Evolutionary conservation across 2,113 vertebrate species (phyloP).

Genomic region (Oenanthe oenanthe): DNA sequence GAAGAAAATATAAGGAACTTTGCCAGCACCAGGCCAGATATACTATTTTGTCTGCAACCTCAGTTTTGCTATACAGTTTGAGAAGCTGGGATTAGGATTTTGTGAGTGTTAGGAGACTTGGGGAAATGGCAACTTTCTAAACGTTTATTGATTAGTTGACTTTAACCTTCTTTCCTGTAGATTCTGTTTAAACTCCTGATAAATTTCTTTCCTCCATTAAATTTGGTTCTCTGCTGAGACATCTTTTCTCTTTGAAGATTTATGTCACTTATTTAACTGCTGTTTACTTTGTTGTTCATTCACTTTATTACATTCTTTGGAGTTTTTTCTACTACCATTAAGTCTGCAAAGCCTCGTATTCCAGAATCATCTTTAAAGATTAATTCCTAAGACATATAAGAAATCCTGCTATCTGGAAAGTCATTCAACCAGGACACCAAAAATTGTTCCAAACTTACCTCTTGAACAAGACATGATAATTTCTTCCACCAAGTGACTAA

Average conservation of each 20-base stretch:
- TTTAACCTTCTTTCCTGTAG: conserved; percentile 32
- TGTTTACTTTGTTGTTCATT: conserved; percentile 17
- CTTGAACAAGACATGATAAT: neutral
- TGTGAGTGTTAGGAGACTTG: conserved; percentile 43
- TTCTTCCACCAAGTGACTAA: neutral
- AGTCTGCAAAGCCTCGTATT: neutral
- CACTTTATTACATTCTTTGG: neutral
- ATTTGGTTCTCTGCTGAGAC: conserved; percentile 4
- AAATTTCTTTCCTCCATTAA: conserved; percentile 29
- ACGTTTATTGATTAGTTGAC: conserved; percentile 46
- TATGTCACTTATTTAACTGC: conserved; percentile 28
- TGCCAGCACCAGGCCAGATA: conserved; percentile 16
- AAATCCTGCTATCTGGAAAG: neutral
- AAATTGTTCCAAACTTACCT: neutral
- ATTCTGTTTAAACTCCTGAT: conserved; percentile 17
- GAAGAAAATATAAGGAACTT: conserved; percentile 31
- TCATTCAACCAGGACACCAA: neutral
- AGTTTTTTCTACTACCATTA: neutral
- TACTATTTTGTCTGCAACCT: conserved; percentile 32
- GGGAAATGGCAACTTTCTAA: conserved; percentile 50
- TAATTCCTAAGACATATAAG: neutral
- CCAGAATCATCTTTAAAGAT: neutral
- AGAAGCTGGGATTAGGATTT: conserved; percentile 43
- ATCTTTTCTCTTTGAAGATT: conserved; percentile 12
- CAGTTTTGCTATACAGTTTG: neutral